Base-by-base conservation (phyloP, 2,113 vertebrate species). In the Anoplopoma fimbria region DNA sequence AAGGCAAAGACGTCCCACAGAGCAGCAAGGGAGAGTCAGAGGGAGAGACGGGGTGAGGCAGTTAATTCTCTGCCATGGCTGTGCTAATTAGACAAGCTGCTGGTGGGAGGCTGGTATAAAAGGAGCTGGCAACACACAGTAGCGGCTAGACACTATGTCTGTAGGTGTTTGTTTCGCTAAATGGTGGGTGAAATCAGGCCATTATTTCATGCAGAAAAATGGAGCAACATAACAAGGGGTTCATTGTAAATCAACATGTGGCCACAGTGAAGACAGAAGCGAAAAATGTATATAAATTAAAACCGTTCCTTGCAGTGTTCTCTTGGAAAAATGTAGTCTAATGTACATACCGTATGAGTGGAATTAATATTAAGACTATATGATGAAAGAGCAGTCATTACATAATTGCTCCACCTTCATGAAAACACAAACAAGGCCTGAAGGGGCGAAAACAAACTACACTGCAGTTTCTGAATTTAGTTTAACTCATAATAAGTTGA, bases 61-160 rank as follows among this genome's bases (percentile, higher is more conserved):
- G 81, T 88, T 87, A 83, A 90, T 89, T 84, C 86, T 87, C 83
- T 58, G 65, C 76, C 58, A 64, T 55, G 74, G 81, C 71, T 84
- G 83, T 27, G 85, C 82, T 91, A 92, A 93, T 93, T 92, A 90
- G 88, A 92, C 84, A 75, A 84, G 87, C 88, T 90, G 86, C 87
- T 91, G 19, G 82, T 86, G 74, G 90, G 83, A 86, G 86, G 84
- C 81, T 79, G 71, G 63, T 71, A 81, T 83, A 75, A 89, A 83
- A 79, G 70, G 34, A 87, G 68, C 79, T 77, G 67, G 40, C 81
- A 83, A 75, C 67, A 58, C 81, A 86, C 87, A 75, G 80, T 69
- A 79, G 69, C 0, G 49, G 65, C 84, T 57, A 89, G 84, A 84
- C 79, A 74, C 57, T 72, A 68, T 69, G 64, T 88, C 62, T 85